Evolutionary conservation across 2,797 vertebrate species (phyloP).

Genomic region (Varecia variegata): DNA sequence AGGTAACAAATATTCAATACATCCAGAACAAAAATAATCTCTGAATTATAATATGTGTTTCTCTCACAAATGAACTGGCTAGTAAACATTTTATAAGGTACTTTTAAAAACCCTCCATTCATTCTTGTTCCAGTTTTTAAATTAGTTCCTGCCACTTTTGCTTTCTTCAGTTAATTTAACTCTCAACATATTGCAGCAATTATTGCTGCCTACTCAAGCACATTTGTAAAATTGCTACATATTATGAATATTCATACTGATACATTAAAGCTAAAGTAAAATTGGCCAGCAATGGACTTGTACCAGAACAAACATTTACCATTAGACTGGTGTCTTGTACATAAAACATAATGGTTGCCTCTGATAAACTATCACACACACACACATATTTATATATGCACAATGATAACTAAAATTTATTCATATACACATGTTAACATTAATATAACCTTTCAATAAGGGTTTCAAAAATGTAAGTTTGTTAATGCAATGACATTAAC

Average conservation of each 20-base stretch:
- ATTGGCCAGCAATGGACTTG: neutral
- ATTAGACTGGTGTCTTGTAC: neutral
- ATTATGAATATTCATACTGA: constrained; percentile 65
- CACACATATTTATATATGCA: neutral
- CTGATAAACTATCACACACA: neutral
- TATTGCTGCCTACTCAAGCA: constrained; percentile 57
- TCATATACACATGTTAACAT: neutral
- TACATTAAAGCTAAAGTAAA: constrained; percentile 35
- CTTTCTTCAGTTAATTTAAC: constrained; percentile 68
- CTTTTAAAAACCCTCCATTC: constrained; percentile 45
- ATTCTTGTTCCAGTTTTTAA: constrained; percentile 55
- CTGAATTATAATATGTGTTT: constrained; percentile 45
- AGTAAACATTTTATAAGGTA: constrained; percentile 62
- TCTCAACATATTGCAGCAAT: constrained; percentile 62
- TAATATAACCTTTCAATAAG: neutral
- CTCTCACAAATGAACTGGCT: constrained; percentile 47
- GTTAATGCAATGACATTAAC: neutral
- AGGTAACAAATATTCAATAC: neutral
- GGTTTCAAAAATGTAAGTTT: neutral
- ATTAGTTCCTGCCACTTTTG: constrained; percentile 69
- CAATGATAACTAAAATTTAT: neutral
- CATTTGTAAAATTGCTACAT: constrained; percentile 59
- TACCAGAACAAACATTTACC: neutral
- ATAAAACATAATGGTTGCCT: neutral
- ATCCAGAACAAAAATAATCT: constrained; percentile 40